Conservation (phyloP, 2,113 vertebrate genomes). For the Pachypanchax playfairii region DNA sequence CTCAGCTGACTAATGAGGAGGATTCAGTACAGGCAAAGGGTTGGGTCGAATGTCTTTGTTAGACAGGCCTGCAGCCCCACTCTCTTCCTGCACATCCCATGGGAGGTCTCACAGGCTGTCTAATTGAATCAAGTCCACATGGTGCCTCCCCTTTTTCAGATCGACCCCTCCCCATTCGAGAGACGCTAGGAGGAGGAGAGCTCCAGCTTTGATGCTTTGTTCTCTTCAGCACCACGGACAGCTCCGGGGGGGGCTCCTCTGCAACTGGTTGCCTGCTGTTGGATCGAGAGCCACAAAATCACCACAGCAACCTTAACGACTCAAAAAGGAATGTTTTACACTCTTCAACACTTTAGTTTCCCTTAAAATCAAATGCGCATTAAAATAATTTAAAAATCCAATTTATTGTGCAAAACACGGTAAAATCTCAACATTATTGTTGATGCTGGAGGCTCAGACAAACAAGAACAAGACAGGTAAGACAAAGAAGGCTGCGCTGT, state of each 20-base stretch:
- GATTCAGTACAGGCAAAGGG: conserved; percentile 70
- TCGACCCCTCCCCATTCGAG: conserved; percentile 57
- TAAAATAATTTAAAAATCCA: conserved; percentile 27
- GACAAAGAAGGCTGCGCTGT: conserved; percentile 26
- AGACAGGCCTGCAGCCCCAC: conserved; percentile 73
- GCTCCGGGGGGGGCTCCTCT: conserved; percentile 61
- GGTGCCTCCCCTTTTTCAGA: conserved; percentile 64
- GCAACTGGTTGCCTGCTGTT: conserved; percentile 77
- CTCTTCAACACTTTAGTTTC: no score
- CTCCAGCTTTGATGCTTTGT: conserved; percentile 72
- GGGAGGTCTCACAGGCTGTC: conserved; percentile 84
- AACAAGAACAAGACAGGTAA: conserved; percentile 33
- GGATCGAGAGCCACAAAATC: conserved; percentile 36
- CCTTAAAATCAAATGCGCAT: no score
- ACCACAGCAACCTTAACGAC: conserved; percentile 20
- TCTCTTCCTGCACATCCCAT: conserved; percentile 72
- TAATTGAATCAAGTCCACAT: conserved; percentile 93
- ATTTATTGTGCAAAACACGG: conserved; percentile 6
- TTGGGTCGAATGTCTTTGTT: conserved; percentile 84
- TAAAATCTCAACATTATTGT: conserved; percentile 29
- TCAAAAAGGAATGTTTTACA: neutral
- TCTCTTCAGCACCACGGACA: conserved; percentile 73
- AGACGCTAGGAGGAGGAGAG: conserved; percentile 45
- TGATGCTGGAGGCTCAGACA: conserved; percentile 34
- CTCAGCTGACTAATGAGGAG: conserved; percentile 81